Percentiles rank a stretch among this genome's conserved stretches.
Evolutionary conservation across 2,113 vertebrate species (phyloP).

Genomic region (Equus przewalskii): DNA sequence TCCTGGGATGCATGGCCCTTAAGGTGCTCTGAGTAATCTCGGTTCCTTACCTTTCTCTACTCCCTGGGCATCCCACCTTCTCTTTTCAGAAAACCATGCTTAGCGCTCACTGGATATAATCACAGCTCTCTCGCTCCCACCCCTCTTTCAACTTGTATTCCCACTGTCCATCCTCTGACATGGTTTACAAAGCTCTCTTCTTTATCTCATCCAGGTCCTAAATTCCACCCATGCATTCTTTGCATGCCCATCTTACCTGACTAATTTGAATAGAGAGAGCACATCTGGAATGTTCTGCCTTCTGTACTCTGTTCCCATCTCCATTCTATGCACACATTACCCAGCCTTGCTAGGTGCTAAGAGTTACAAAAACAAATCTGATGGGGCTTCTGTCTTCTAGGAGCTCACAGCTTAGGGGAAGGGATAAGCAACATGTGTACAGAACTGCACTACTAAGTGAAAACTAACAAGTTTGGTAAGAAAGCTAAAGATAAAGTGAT

Average conservation of each 20-base stretch:
- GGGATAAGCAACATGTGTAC: neutral
- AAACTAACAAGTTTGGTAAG: neutral
- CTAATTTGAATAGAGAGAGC: neutral
- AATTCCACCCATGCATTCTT: neutral
- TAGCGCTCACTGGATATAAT: neutral
- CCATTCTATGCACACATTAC: neutral
- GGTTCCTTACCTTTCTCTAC: neutral
- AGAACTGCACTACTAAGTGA: neutral
- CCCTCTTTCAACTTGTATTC: neutral
- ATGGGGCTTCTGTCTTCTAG: neutral
- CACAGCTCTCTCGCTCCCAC: neutral
- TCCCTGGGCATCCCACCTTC: neutral
- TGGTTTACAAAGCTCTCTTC: neutral
- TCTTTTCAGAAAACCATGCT: neutral
- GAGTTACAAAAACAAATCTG: neutral
- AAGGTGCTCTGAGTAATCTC: neutral
- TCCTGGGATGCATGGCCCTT: neutral
- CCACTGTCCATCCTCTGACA: too few species aligned
- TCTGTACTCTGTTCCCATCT: neutral
- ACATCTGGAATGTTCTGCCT: neutral
- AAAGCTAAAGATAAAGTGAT: neutral
- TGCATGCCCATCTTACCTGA: neutral
- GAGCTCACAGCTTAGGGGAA: neutral
- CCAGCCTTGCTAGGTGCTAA: neutral
- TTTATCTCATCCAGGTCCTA: neutral